Conservation (phyloP, 2,888 invertebrate species). For the Pharmacophagus antenor region DNA sequence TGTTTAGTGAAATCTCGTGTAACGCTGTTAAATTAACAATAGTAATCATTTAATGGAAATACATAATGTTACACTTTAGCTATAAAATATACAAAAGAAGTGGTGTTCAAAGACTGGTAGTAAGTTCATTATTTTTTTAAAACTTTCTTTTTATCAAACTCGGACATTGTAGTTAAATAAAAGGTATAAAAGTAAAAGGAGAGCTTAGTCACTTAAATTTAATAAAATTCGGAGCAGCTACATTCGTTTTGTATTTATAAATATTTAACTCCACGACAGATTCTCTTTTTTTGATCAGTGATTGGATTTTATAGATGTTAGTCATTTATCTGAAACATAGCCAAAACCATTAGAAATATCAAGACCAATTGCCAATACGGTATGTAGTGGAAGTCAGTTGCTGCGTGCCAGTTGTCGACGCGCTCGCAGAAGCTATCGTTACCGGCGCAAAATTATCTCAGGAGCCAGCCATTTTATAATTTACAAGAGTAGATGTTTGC, state of each 20-base stretch:
- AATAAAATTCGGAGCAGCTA: no score
- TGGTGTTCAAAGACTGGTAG: no score
- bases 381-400: slow-evolving; percentile 2
- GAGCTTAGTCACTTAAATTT: no score
- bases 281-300: neutral
- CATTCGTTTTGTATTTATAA: neutral
- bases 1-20: no score
- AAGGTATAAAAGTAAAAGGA: no score
- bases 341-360: slow-evolving; percentile 18
- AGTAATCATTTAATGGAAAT: no score
- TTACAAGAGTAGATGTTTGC: neutral
- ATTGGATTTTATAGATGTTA: slow-evolving; percentile 4
- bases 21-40: no score
- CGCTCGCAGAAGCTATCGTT: neutral
- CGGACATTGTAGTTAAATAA: no score
- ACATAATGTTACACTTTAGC: no score
- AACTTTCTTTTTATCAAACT: no score
- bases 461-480: neutral
- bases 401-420: neutral
- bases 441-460: neutral
- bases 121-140: no score
- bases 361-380: slow-evolving; percentile 8
- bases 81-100: no score
- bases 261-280: neutral
- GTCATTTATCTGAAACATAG: slow-evolving; percentile 20